These are phyloP conservation scores for Platycnemis pennipes DNA, from an alignment of 2,888 invertebrate species.

Conservation along the genomic window DNA sequence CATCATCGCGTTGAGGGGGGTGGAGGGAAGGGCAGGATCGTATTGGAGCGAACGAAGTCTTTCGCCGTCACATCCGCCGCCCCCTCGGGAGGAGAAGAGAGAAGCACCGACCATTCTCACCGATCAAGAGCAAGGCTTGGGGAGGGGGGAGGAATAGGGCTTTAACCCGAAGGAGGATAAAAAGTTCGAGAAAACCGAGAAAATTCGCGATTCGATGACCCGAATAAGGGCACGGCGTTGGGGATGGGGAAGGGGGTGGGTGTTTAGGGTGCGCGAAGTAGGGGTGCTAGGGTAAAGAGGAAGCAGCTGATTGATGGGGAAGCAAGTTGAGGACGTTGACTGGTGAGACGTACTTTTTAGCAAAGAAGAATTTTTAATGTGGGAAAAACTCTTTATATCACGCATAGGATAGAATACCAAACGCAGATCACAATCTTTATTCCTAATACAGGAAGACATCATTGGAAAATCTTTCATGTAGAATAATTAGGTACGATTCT, in stretches of 20 bases:
- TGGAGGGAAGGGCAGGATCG: no score
- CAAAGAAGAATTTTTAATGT: neutral
- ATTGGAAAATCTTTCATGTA: no score
- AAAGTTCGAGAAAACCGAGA: neutral
- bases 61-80: neutral
- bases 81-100: no score
- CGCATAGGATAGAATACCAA: no score
- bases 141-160: neutral
- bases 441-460: no score
- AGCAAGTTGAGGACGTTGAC: neutral
- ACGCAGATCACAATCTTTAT: no score
- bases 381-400: no score
- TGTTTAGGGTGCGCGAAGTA: neutral
- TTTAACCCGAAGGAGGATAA: neutral
- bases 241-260: neutral
- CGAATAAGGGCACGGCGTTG: neutral
- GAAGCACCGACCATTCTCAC: neutral
- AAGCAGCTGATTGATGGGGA: neutral
- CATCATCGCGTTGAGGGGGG: neutral
- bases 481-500: no score
- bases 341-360: neutral
- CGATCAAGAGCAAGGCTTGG: neutral
- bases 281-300: neutral
- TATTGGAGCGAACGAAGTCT: neutral
- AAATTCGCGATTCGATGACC: slow-evolving; percentile 29